These are phyloP conservation scores for Agapornis canus DNA, from an alignment of 2,797 vertebrate species.

Conservation along the genomic window DNA sequence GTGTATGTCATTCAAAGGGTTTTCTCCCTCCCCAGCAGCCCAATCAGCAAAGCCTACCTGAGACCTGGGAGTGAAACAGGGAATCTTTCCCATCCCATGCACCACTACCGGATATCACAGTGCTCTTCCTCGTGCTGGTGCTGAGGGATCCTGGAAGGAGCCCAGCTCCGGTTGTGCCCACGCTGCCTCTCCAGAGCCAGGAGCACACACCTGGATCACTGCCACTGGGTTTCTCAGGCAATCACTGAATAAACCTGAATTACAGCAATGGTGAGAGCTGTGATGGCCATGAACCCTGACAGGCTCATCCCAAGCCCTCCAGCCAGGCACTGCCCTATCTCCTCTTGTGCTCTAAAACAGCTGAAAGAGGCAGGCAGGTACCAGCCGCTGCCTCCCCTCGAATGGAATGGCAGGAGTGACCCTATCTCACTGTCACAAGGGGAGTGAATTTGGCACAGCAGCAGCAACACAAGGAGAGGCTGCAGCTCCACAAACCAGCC, in stretches of 20 bases:
- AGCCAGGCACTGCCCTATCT: accelerated
- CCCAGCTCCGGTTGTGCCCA: neutral
- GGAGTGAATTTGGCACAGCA: neutral
- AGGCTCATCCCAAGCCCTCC: neutral
- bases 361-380: neutral
- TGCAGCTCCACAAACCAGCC: neutral
- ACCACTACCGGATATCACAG: neutral
- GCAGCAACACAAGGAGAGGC: neutral
- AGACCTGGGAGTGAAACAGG: neutral
- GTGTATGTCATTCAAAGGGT: neutral
- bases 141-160: neutral
- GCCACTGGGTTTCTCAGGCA: neutral
- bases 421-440: neutral
- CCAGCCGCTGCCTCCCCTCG: neutral
- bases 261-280: neutral
- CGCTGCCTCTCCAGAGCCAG: accelerated
- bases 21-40: neutral
- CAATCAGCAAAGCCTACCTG: neutral
- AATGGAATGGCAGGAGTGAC: neutral
- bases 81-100: neutral
- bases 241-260: neutral
- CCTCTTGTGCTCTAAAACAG: neutral
- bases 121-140: accelerated
- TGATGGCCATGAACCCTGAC: neutral
- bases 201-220: neutral